phyloP scores from a whole-genome alignment of 53 echinoderm and acorn worm species.

The Arbacia lixula region DNA sequence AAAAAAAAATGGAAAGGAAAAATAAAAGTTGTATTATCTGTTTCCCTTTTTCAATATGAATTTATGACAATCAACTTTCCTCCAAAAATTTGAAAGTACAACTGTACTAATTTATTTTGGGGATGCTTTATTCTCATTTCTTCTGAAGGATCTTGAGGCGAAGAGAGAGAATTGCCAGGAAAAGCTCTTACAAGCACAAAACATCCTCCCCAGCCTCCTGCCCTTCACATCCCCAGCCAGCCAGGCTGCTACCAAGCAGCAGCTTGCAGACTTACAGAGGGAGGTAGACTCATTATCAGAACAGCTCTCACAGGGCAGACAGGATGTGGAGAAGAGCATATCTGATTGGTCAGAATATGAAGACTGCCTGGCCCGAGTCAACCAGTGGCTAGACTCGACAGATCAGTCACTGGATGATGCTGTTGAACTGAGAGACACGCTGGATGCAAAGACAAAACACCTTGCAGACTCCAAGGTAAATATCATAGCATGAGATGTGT shows the following conservation, averaged over 20 bases:
- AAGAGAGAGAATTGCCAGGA: conserved; percentile 44
- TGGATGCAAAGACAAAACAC: conserved; percentile 57
- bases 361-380: conserved; percentile 21
- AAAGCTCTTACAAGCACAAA: conserved; percentile 54
- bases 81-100: too few species aligned
- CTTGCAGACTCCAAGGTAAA: conserved; percentile 73
- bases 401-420: conserved; percentile 63
- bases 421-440: conserved; percentile 61
- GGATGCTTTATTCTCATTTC: too few species aligned
- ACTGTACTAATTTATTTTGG: too few species aligned
- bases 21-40: background rate
- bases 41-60: too few species aligned
- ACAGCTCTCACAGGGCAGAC: conserved; percentile 65
- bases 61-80: too few species aligned
- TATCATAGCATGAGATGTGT: background rate
- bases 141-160: conserved; percentile 37
- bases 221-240: conserved; percentile 62
- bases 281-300: conserved; percentile 68
- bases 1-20: background rate
- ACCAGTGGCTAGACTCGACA: conserved; percentile 58
- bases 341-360: conserved; percentile 73
- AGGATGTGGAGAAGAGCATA: conserved; percentile 60
- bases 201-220: conserved; percentile 61
- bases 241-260: conserved; percentile 54
- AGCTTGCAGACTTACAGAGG: conserved; percentile 58